These are phyloP conservation scores for Amniataba percoides DNA, from an alignment of 2,797 vertebrate genomes.

Conservation along the genomic window DNA sequence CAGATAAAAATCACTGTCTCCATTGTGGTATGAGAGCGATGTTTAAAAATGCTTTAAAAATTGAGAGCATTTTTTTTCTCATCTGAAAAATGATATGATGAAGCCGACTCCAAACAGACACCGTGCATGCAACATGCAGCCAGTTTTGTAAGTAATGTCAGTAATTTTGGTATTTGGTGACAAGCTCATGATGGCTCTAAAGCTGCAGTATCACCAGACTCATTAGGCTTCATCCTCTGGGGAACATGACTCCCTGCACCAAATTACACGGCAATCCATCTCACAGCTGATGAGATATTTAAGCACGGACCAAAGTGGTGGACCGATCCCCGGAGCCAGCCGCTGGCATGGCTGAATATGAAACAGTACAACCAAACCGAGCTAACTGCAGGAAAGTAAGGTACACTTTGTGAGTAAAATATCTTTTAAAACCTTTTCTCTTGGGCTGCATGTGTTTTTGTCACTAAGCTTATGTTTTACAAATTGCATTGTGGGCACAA, in stretches of 20 bases:
- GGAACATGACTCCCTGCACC: neutral
- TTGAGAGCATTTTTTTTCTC: neutral
- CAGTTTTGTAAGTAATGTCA: neutral
- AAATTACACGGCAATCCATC: neutral
- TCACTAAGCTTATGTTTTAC: neutral
- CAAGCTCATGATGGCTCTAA: neutral
- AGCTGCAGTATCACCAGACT: neutral
- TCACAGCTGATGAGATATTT: neutral
- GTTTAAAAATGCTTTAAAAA: constrained; percentile 3
- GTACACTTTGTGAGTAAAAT: neutral
- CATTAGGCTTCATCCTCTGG: neutral
- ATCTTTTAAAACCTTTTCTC: constrained; percentile 8
- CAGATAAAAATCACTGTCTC: constrained; percentile 3
- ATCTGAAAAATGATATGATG: neutral
- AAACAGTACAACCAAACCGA: neutral
- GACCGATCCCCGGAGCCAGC: neutral
- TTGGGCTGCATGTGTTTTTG: constrained; percentile 6
- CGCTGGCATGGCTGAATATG: rapidly evolving
- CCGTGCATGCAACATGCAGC: neutral
- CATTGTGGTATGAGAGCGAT: neutral
- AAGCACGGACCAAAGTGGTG: neutral
- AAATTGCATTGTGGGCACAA: constrained; percentile 9
- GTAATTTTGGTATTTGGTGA: neutral
- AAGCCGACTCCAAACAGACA: neutral
- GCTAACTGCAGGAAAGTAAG: neutral